phyloP scores from a whole-genome alignment of 53 echinoderm and acorn worm genomes.

The Echinarachnius parma region DNA sequence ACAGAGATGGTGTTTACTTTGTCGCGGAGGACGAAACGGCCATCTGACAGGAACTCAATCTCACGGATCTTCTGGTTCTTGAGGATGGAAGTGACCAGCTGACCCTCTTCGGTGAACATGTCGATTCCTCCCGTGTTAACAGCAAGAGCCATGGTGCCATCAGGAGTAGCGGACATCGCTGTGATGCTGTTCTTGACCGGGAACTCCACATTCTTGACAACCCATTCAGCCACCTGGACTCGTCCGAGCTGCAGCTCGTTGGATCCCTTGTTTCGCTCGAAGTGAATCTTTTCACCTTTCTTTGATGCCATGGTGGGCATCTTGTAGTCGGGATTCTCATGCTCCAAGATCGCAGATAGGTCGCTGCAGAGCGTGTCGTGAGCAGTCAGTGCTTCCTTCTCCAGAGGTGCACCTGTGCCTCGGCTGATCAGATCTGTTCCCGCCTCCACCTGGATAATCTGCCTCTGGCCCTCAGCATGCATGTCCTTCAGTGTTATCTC shows the following conservation, averaged over 20 bases:
- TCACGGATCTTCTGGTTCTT: slow-evolving; percentile 14
- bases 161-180: slow-evolving; percentile 4
- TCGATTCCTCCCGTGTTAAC: slow-evolving; percentile 16
- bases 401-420: slow-evolving; percentile 16
- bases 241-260: slow-evolving; percentile 31
- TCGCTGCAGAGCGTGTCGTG: slow-evolving; percentile 34
- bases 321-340: slow-evolving; percentile 35
- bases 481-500: slow-evolving; percentile 25
- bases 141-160: slow-evolving; percentile 32
- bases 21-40: slow-evolving; percentile 13
- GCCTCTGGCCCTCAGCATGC: slow-evolving; percentile 13
- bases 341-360: slow-evolving; percentile 6
- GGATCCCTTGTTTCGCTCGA: slow-evolving; percentile 17
- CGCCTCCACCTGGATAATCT: slow-evolving; percentile 23
- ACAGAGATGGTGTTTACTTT: slow-evolving; percentile 13
- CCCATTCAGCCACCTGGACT: slow-evolving; percentile 35
- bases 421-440: slow-evolving; percentile 14
- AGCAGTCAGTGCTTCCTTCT: slow-evolving; percentile 31
- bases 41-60: slow-evolving; percentile 15
- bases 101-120: slow-evolving; percentile 15
- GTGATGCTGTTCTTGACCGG: slow-evolving; percentile 21
- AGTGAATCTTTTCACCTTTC: slow-evolving; percentile 23
- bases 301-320: slow-evolving; percentile 15
- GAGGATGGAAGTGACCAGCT: slow-evolving; percentile 1
- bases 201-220: slow-evolving; percentile 11